Conservation (phyloP, 2,113 vertebrate species). For the Casuarius casuarius region DNA sequence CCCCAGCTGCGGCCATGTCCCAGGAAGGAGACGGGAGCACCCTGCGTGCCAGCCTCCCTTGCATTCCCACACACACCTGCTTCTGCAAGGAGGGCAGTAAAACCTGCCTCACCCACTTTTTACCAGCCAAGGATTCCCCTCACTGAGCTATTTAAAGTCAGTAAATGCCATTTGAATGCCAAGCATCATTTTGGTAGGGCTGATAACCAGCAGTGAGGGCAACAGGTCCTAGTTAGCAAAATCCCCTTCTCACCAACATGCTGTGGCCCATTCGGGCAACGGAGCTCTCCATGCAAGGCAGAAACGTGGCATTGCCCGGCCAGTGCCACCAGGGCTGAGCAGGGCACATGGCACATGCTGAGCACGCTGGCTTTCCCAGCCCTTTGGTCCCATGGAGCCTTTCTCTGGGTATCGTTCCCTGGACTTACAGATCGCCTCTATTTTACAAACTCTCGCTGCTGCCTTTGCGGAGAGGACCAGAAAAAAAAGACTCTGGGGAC, state of each 20-base stretch:
- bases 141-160: neutral
- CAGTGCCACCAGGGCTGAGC: neutral
- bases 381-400: neutral
- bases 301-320: neutral
- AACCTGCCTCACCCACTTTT: neutral
- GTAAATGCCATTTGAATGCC: neutral
- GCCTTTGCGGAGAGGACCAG: neutral
- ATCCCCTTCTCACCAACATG: fast-evolving
- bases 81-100: neutral
- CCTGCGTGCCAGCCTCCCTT: fast-evolving
- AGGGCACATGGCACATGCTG: neutral
- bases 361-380: neutral
- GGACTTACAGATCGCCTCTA: neutral
- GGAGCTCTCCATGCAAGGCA: neutral
- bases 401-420: neutral
- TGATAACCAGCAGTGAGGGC: neutral
- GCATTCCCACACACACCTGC: neutral
- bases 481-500: neutral
- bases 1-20: fast-evolving
- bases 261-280: neutral
- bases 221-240: neutral
- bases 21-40: fast-evolving
- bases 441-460: neutral
- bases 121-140: neutral
- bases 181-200: neutral